A percentile compares a stretch with the other conserved stretches of the same genome.
phyloP scores from a whole-genome alignment of 2,888 invertebrate species.

The Meloe dianella region DNA sequence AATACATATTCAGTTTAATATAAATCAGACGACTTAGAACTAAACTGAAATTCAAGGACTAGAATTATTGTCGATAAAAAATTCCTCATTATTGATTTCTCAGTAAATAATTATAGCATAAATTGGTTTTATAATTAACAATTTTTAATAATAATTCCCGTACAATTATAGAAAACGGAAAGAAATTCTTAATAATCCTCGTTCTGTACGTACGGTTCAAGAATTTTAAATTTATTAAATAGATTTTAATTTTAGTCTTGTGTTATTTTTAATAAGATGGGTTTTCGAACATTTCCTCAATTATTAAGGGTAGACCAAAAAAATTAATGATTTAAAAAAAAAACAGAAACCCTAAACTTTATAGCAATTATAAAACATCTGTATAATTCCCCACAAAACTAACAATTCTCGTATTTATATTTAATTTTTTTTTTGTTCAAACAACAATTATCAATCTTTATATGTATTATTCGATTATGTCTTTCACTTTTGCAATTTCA shows the following conservation, averaged over 20 bases:
- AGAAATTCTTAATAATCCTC: not conserved
- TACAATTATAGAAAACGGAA: not conserved
- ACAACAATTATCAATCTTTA: not conserved
- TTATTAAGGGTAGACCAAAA: not conserved
- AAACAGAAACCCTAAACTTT: not conserved
- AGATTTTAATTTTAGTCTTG: conserved; percentile 1
- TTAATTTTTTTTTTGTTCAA: not conserved
- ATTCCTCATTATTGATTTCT: not conserved
- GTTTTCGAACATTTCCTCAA: conserved; percentile 6
- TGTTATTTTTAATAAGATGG: conserved; percentile 6
- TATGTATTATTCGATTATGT: not conserved
- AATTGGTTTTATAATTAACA: not conserved
- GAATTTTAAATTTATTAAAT: conserved; percentile 10
- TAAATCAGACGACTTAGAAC: too few species aligned
- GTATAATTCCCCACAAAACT: not conserved
- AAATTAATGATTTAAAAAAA: not conserved
- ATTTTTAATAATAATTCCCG: not conserved
- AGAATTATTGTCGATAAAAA: too few species aligned
- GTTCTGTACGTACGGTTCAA: not conserved
- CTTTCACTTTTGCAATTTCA: not conserved
- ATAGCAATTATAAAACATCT: conserved; percentile 10
- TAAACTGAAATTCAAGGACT: too few species aligned
- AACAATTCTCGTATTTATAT: not conserved
- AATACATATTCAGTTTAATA: too few species aligned
- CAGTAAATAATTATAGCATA: not conserved